These are phyloP conservation scores for Grammomys dolichurus DNA, from an alignment of 2,113 vertebrate genomes.

Conservation along the genomic window DNA sequence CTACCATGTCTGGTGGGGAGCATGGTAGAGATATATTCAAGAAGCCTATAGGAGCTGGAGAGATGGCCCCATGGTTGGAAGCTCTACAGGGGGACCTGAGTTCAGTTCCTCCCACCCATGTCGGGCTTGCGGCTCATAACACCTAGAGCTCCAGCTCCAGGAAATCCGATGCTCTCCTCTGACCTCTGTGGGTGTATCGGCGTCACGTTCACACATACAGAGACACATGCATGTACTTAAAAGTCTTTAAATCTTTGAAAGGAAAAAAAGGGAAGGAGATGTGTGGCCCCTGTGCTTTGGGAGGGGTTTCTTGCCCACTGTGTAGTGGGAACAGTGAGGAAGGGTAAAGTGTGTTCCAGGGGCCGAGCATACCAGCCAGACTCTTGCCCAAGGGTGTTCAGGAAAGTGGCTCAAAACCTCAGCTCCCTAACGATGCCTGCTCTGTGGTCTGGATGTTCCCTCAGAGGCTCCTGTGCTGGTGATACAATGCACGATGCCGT, in stretches of 20 bases:
- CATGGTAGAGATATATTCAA: not conserved
- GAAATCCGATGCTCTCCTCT: not conserved
- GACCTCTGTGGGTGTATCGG: not conserved
- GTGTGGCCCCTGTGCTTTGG: not conserved
- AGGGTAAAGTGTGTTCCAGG: not conserved
- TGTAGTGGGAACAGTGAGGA: not conserved
- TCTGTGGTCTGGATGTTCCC: not conserved
- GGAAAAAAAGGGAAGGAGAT: not conserved
- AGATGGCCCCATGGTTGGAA: not conserved
- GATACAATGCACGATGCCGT: not conserved
- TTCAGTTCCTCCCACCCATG: not conserved
- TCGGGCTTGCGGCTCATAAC: not conserved
- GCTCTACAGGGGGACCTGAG: not conserved
- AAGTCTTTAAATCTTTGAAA: not conserved
- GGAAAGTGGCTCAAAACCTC: not conserved
- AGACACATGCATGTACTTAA: not conserved
- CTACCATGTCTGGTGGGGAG: not conserved
- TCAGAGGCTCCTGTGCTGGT: not conserved
- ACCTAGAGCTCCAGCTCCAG: too few relatives aligned
- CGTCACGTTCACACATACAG: not conserved
- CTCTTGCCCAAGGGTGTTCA: not conserved
- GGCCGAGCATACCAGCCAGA: not conserved
- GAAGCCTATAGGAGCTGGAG: not conserved
- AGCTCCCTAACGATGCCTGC: not conserved
- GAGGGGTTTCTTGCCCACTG: conserved; percentile 23